Percentiles rank a stretch among this genome's conserved stretches.
Evolutionary conservation across 2,113 vertebrate genomes (phyloP).

Genomic region (Rhea pennata): DNA sequence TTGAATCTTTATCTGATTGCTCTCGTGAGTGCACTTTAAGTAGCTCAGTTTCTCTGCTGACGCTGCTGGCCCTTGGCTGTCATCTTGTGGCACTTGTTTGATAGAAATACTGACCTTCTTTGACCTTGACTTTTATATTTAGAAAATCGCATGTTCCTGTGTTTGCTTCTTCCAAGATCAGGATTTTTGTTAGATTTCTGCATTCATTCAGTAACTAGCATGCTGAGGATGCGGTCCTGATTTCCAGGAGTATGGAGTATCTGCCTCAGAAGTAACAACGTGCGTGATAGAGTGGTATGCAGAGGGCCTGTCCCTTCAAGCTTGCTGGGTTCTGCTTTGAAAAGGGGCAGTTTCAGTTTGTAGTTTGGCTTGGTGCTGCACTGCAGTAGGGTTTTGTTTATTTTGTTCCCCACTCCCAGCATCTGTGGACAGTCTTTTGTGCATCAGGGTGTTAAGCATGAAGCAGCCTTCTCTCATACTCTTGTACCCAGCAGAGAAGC

Average conservation of each 20-base stretch:
- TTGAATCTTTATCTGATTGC: conserved; percentile 52
- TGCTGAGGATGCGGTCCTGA: neutral
- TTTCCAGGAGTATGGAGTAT: neutral
- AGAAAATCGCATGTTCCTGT: conserved; percentile 35
- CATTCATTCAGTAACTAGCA: neutral
- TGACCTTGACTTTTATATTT: conserved; percentile 62
- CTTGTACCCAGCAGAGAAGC: neutral
- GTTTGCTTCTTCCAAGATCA: neutral
- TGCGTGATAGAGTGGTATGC: neutral
- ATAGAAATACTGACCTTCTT: conserved; percentile 8
- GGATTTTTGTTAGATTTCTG: neutral
- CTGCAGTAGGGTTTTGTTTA: neutral
- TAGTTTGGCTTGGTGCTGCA: neutral
- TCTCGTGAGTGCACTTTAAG: neutral
- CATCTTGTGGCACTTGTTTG: conserved; percentile 25
- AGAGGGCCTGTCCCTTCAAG: neutral
- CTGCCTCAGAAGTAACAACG: neutral
- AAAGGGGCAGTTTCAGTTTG: neutral
- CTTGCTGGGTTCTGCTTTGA: neutral
- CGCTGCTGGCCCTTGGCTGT: conserved; percentile 22
- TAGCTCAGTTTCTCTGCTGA: conserved; percentile 21
- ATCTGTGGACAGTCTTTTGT: neutral
- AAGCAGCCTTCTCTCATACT: neutral
- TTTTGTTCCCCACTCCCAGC: accelerated
- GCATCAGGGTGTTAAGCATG: neutral